A percentile compares a stretch with the other conserved stretches of the same genome.
Conservation (phyloP, 2,888 invertebrate species). For the Ichneumon xanthorius region DNA sequence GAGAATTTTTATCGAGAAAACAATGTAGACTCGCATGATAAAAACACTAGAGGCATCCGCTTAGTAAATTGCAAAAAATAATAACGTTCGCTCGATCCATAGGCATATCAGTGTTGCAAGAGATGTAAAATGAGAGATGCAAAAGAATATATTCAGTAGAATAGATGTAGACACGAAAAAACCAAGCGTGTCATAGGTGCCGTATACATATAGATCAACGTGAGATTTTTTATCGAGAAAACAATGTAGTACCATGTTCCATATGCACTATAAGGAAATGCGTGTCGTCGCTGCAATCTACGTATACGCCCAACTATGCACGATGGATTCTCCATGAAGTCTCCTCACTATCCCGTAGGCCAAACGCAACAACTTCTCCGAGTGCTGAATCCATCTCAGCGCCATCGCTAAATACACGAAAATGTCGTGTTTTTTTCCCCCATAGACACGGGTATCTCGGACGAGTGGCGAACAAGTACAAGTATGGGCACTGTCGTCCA, state of each 20-base stretch:
- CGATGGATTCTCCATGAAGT: neutral
- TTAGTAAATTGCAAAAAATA: conserved; percentile 83
- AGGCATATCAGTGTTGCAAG: conserved; percentile 50
- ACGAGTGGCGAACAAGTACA: too few species aligned
- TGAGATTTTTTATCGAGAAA: neutral
- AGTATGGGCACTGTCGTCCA: too few species aligned
- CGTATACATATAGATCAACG: neutral
- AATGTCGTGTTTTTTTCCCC: neutral
- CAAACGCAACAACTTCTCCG: neutral
- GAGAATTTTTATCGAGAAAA: neutral
- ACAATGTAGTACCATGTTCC: neutral
- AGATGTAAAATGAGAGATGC: conserved; percentile 16
- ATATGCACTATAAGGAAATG: neutral
- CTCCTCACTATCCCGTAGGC: neutral
- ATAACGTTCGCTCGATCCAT: conserved; percentile 79
- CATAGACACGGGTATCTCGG: neutral
- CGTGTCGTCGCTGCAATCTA: neutral
- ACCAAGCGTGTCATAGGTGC: neutral
- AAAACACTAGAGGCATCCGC: conserved; percentile 79
- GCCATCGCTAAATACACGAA: neutral
- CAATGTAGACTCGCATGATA: conserved; percentile 51
- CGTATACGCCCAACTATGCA: neutral
- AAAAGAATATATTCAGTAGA: neutral
- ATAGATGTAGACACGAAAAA: conserved; percentile 7
- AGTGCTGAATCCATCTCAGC: neutral